Base-by-base conservation (phyloP, 1,140 invertebrate species). In the Leptonema lineaticorne region DNA sequence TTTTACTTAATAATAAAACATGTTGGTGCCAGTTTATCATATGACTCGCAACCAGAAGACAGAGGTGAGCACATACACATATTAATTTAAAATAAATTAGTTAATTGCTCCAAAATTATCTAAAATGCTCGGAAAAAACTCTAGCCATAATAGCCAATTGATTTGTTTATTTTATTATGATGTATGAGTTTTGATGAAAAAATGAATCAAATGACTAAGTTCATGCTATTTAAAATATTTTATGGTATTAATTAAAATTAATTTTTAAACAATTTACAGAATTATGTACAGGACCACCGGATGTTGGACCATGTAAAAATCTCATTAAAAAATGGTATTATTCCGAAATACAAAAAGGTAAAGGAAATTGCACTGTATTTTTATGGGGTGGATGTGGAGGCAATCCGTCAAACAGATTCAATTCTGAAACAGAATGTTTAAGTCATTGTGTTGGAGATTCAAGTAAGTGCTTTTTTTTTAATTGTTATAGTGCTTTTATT, bases 341-440 rank as follows among this genome's bases (percentile, higher is more conserved):
- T 78, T 89, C 89, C 76, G 85, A 88, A 46, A 81, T 84, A 4
- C 84, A 30, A 18, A 59, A 59, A 16, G 68, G 64, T 41, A 41
- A 66, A 16, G 72, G 72, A 8, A 73, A 83, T 20, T 95, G 92
- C 78, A 81, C 79, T 56, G 85, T 84, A 57, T 95, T 94, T 74
- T 82, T 85, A 22, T 94, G 89, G 82, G 89, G 90, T 50, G 91
- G 91, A 27, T 93, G 92, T 76, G 83, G 85, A 45, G 91, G 90
- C 22, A 93, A 92, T 76, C 80, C 83, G 53, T 84, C 87, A 63
- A 94, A 94, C 79, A 83, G 89, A 67, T 94, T 94, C 78, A 85
- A 88, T 71, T 87, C 86, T 14, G 88, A 90, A 78, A 80, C 85
- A 8, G 87, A 90, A 69, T 94, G 92, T 74, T 79, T 89, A 46